Evolutionary conservation across 2,888 invertebrate genomes (phyloP), one percentile per base, ranked within the genome.

Genomic region (Podotricha telesiphe): DNA sequence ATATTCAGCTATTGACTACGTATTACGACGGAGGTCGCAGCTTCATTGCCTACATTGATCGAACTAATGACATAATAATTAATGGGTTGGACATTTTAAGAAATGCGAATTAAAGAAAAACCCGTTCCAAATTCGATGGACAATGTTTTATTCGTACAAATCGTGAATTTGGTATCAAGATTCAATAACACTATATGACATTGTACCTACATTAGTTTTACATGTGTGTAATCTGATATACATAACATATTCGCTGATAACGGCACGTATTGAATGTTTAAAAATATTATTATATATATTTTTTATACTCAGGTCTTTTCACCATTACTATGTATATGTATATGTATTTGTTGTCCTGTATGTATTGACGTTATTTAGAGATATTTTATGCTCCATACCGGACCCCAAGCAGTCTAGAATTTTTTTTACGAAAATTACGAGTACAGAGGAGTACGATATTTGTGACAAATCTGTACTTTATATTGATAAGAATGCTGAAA

Each of bases 201-300:
- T 51, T 2, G 8, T 28, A 28, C 17, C 17, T 47, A 53, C 8
- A 34, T 55, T 55, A 37, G 34, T 55, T 34, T 17, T 6, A 11
- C 55, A 55, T 55, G 34, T 55, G 17, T 55, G 55, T 55, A 34
- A 55, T 55, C 55, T 55, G 34, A 55, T 55, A 37, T 17, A 55
- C 34, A 5, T 13, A 28, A 10, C 22, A 53, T 51, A 51, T 53
- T 53, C 11, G 2, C 34, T 55, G 55, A 55, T 55, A 55, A 55
- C 17, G 11, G 34, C 17, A 55, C 11, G n/a, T 55, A 5, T 42
- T 59, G 15, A 20, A 19, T 59, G n/a, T 37, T 28, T 53, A 28
- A 28, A 53, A 53, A 28, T 15, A 13, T 19, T 56, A 17, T 37
- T 15, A 37, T 19, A n/a, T n/a, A n/a, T n/a, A 11, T 1, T 56